Percentiles rank a stretch among this genome's conserved stretches.
Evolutionary conservation across 2,797 vertebrate genomes (phyloP).

Genomic region (Ara ararauna): DNA sequence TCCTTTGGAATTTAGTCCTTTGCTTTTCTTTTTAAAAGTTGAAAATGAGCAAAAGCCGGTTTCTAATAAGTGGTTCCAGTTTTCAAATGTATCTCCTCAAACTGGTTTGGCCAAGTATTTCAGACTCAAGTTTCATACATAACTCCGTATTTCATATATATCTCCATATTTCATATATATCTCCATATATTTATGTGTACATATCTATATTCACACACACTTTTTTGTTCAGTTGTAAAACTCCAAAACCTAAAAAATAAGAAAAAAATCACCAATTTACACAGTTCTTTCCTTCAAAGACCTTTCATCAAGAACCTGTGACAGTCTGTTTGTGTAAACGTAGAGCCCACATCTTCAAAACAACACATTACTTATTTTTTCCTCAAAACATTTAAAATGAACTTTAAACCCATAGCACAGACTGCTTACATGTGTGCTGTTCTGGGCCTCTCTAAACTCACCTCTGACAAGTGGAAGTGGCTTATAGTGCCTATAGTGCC

Average conservation of each 20-base stretch:
- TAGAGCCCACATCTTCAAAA: not conserved
- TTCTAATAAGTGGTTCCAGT: not conserved
- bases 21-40: not conserved
- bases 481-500: not conserved
- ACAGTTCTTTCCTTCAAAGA: not conserved
- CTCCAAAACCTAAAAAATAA: not conserved
- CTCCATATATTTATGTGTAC: not conserved
- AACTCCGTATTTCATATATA: not conserved
- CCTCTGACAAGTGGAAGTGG: conserved; percentile 11
- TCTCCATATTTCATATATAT: not conserved
- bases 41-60: not conserved
- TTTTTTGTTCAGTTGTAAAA: not conserved
- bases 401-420: not conserved
- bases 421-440: not conserved
- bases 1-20: not conserved
- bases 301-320: not conserved
- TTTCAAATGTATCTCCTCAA: not conserved
- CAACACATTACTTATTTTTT: not conserved
- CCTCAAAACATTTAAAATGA: not conserved
- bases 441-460: not conserved
- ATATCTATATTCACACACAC: fast-evolving
- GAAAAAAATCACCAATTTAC: not conserved
- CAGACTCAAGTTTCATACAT: not conserved
- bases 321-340: not conserved
- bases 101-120: not conserved